Evolutionary conservation across 2,113 vertebrate genomes (phyloP).

Genomic region (Columbina picui): DNA sequence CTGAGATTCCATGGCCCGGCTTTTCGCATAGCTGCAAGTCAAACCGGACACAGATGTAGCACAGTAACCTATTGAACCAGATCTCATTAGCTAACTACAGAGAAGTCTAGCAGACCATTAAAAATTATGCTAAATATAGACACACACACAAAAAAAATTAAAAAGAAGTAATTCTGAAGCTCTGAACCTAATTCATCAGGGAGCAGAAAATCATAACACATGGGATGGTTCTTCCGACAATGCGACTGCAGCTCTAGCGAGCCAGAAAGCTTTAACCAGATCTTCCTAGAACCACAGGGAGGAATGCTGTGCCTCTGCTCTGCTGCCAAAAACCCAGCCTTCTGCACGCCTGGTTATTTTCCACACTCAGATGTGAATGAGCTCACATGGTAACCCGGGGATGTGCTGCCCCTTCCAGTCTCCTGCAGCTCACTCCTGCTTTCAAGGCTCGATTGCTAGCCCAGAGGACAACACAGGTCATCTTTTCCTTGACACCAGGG

Average conservation of each 20-base stretch:
- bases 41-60: neutral
- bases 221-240: neutral
- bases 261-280: neutral
- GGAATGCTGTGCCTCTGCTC: neutral
- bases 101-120: neutral
- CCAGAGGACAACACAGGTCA: rapidly evolving
- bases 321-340: neutral
- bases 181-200: neutral
- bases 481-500: neutral
- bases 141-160: neutral
- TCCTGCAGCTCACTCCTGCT: neutral
- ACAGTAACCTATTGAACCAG: conserved; percentile 59
- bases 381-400: neutral
- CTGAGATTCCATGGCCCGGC: neutral
- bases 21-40: neutral
- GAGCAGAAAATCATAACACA: neutral
- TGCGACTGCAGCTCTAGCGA: neutral
- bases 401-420: neutral
- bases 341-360: neutral
- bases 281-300: neutral
- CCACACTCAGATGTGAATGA: rapidly evolving
- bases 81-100: neutral
- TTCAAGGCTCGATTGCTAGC: neutral
- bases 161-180: neutral
- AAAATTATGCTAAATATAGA: conserved; percentile 41